Base-by-base conservation (phyloP, 2,888 invertebrate genomes). In the Esperia sulphurella region DNA sequence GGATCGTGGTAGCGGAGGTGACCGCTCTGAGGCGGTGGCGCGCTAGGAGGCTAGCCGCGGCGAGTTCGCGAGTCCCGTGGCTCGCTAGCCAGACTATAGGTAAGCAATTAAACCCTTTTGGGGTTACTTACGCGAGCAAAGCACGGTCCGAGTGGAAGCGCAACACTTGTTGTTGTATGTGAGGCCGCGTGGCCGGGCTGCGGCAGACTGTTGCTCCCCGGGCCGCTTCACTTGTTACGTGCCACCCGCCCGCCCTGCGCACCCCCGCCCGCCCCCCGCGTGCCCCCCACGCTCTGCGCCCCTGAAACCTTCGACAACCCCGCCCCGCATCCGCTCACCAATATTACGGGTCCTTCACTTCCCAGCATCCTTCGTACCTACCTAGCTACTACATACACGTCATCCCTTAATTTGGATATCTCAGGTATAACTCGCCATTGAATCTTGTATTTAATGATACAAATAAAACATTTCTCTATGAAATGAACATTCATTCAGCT, bases 131-230 rank as follows among this genome's bases (percentile, higher is more conserved):
- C 84, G 84, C 77, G 78, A 61, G 67, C 31, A 14, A 59, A 67
- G 64, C 71, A 65, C 68, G 71, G 58, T 71, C 69, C 65, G 65
- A 62, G 61, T 55, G 61, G 59, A 63, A 59, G 64, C 71, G 61
- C 74, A 71, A 73, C 71, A 76, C 77, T 78, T 70, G 70, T 71
- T 67, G 72, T 68, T 68, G 66, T 66, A 73, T 71, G 83, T 84
- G 79, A 68, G 69, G 73, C 83, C 88, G 86, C 86, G 86, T 83
- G 84, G 84, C 87, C 86, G 88, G 80, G 87, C 87, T 79, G 79
- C 86, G 39, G 39, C 88, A 89, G 87, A 89, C 88, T 89, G 88
- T 89, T 89, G 88, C 88, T 86, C 88, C 88, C 87, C 78, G 88
- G 88, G 72, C 80, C 85, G 83, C 83, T 84, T 87, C 85, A 87